These are phyloP conservation scores for Troides helena DNA, from an alignment of 2,888 invertebrate species.

Conservation along the genomic window DNA sequence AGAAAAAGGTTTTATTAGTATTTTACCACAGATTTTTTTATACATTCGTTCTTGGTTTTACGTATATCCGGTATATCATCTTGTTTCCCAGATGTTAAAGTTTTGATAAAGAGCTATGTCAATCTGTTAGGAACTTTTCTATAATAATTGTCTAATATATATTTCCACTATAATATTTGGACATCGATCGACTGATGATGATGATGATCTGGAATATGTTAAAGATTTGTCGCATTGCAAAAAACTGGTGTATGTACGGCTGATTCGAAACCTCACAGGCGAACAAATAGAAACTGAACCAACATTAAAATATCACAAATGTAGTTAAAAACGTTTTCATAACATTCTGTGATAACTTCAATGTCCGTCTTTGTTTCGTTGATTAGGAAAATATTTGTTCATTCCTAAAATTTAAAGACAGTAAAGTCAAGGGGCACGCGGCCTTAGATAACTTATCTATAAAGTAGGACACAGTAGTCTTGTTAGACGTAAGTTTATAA, in stretches of 20 bases:
- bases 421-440: slow-evolving; percentile 34
- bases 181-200: no score
- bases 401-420: slow-evolving; percentile 9
- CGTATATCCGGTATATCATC: no score
- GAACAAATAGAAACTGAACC: no score
- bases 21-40: no score
- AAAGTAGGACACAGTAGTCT: slow-evolving; percentile 18
- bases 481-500: background rate
- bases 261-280: no score
- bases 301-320: background rate
- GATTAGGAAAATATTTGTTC: background rate
- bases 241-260: background rate
- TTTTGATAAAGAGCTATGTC: no score
- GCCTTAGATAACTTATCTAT: slow-evolving; percentile 29
- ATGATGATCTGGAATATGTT: no score
- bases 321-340: background rate
- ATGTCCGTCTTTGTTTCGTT: background rate
- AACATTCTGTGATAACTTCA: background rate
- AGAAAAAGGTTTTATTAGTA: no score
- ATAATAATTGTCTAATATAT: background rate
- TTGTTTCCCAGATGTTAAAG: no score
- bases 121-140: no score
- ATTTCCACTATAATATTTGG: background rate
- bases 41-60: no score
- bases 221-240: background rate